These are phyloP conservation scores for Galaxea fascicularis DNA, from an alignment of 92 coral and sea anemone species.

Conservation along the genomic window DNA sequence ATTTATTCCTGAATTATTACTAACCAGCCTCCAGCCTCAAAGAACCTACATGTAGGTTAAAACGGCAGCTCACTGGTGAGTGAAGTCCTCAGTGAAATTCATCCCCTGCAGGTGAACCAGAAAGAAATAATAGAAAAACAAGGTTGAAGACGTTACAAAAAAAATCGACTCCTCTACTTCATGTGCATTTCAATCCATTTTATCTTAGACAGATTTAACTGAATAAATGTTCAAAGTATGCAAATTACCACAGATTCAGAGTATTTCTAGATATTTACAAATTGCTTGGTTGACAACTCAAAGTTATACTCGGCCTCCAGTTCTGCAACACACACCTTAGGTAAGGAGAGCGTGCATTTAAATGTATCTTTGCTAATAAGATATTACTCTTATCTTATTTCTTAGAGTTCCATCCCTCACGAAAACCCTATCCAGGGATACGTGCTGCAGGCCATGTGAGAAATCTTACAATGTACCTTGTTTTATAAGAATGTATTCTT, in stretches of 20 bases:
- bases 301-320: too few relatives aligned
- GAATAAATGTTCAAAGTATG: too few relatives aligned
- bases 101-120: neutral
- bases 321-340: too few relatives aligned
- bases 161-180: neutral
- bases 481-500: too few relatives aligned
- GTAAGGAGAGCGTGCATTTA: too few relatives aligned
- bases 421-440: neutral
- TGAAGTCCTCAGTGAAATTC: neutral
- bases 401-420: neutral
- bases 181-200: too few relatives aligned
- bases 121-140: neutral
- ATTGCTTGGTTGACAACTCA: too few relatives aligned
- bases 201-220: too few relatives aligned
- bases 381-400: too few relatives aligned
- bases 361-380: too few relatives aligned
- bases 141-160: neutral
- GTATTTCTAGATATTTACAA: too few relatives aligned
- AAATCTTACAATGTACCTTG: neutral
- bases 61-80: conserved; percentile 33
- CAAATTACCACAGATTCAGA: too few relatives aligned
- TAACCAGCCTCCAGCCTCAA: conserved; percentile 46
- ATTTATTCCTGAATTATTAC: conserved; percentile 6
- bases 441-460: conserved; percentile 14
- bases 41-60: conserved; percentile 41